phyloP scores from a whole-genome alignment of 2,888 invertebrate genomes.

The Merodon equestris region DNA sequence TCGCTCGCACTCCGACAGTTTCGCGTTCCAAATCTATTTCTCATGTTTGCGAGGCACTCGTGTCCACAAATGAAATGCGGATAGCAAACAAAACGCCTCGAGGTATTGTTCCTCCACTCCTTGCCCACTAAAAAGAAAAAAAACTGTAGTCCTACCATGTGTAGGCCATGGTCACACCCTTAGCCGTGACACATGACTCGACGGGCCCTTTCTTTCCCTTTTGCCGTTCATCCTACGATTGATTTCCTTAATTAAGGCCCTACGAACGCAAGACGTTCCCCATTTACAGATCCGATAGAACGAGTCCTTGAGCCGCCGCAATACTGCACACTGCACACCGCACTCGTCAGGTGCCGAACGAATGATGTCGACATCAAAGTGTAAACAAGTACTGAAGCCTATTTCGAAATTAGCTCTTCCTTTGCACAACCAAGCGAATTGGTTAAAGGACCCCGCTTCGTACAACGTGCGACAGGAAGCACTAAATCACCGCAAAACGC shows the following conservation, averaged over 20 bases:
- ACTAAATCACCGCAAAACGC: slow-evolving; percentile 17
- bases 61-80: no score
- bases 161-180: no score
- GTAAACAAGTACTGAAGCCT: slow-evolving; percentile 43
- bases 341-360: slow-evolving; percentile 5
- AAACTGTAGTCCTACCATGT: no score
- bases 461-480: slow-evolving; percentile 14
- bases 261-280: slow-evolving; percentile 1
- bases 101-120: no score
- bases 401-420: slow-evolving; percentile 32
- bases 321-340: slow-evolving; percentile 12
- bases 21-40: no score
- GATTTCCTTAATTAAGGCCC: slow-evolving; percentile 44
- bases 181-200: no score
- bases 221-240: not conserved
- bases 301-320: slow-evolving; percentile 13
- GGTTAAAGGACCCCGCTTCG: not conserved
- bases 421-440: slow-evolving; percentile 2
- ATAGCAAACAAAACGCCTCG: no score
- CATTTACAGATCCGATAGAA: slow-evolving; percentile 12
- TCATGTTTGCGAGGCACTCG: no score
- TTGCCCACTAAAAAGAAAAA: no score
- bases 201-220: no score
- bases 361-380: slow-evolving; percentile 16
- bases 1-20: no score